These are phyloP conservation scores for Coregonus suidteri DNA, from an alignment of 2,797 vertebrate species.

Conservation along the genomic window DNA sequence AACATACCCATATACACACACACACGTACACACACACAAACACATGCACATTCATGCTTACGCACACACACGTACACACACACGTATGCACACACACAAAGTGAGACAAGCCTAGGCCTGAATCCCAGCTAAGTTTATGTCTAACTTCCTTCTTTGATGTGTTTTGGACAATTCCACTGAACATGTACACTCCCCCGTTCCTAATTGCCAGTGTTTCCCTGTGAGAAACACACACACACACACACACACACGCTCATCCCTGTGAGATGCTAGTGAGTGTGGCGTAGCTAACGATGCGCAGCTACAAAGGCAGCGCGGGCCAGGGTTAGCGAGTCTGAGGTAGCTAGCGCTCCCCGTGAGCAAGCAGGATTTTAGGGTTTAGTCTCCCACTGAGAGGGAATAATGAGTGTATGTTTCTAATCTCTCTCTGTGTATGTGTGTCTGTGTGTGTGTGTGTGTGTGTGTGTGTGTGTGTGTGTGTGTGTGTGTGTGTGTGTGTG, in stretches of 20 bases:
- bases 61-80: neutral
- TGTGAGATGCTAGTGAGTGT: slow-evolving; percentile 51
- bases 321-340: slow-evolving; percentile 68
- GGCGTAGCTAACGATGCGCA: slow-evolving; percentile 68
- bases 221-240: slow-evolving; percentile 17
- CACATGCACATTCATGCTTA: neutral
- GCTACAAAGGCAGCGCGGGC: slow-evolving; percentile 72
- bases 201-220: slow-evolving; percentile 74
- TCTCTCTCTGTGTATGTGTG: slow-evolving; percentile 67
- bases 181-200: slow-evolving; percentile 63
- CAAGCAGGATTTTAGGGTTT: slow-evolving; percentile 81
- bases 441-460: slow-evolving; percentile 13
- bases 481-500: neutral
- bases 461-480: slow-evolving; percentile 16
- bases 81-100: neutral
- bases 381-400: slow-evolving; percentile 82
- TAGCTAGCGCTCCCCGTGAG: slow-evolving; percentile 70
- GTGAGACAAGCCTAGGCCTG: neutral
- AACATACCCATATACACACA: neutral
- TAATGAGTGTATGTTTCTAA: slow-evolving; percentile 88
- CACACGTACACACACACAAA: neutral
- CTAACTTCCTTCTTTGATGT: slow-evolving; percentile 45
- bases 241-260: slow-evolving; percentile 23
- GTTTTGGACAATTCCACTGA: slow-evolving; percentile 69
- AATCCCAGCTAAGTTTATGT: slow-evolving; percentile 10